These are phyloP conservation scores for Geotrypetes seraphini DNA, from an alignment of 2,797 vertebrate species.

Conservation along the genomic window DNA sequence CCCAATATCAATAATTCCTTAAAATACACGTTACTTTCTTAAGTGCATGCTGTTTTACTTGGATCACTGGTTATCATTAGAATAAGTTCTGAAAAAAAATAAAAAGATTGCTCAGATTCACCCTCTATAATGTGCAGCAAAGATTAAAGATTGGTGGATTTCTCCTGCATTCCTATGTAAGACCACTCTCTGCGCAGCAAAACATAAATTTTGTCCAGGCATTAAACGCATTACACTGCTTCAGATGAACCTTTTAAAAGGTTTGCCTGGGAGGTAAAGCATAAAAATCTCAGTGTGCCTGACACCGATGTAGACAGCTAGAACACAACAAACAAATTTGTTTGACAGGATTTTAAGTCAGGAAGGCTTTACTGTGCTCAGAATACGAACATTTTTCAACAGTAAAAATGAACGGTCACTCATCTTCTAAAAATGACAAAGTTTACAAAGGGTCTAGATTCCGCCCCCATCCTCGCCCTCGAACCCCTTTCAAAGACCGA, in stretches of 20 bases:
- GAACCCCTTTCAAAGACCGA: background rate
- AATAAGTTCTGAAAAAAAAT: too few species aligned
- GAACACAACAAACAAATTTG: background rate
- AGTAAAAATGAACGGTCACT: constrained; percentile 19
- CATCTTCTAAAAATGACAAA: constrained; percentile 16
- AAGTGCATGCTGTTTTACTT: constrained; percentile 9
- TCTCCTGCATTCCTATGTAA: background rate
- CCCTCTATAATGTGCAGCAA: background rate
- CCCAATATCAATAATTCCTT: too few species aligned
- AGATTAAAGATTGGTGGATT: constrained; percentile 10
- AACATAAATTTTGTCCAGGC: constrained; percentile 12
- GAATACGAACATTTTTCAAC: constrained; percentile 6
- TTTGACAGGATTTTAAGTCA: constrained; percentile 11
- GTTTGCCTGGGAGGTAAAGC: background rate
- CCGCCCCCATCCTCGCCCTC: background rate
- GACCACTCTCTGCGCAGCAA: constrained; percentile 7
- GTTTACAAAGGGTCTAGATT: background rate
- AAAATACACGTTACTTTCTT: background rate
- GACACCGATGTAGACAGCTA: background rate
- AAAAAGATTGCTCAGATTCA: too few species aligned
- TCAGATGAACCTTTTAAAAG: constrained; percentile 5
- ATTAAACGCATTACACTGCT: constrained; percentile 7
- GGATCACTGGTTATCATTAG: too few species aligned
- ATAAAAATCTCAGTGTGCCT: background rate
- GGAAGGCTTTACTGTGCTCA: constrained; percentile 1